phyloP scores from a whole-genome alignment of 2,797 vertebrate genomes.

The Enteromius paludinosus region DNA sequence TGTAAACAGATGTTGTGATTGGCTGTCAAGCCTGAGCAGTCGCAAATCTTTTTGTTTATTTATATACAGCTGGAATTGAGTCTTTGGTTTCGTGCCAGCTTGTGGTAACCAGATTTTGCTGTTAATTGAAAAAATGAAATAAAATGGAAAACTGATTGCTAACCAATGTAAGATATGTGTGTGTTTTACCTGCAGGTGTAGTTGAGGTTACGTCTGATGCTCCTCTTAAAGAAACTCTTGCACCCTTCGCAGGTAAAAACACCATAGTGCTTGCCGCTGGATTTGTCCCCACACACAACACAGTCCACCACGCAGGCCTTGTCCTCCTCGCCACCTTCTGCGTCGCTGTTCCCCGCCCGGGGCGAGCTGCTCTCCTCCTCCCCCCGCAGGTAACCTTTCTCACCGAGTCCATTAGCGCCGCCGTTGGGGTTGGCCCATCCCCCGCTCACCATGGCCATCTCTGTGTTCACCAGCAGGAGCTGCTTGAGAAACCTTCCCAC shows the following conservation, averaged over 20 bases:
- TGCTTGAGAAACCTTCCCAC: constrained; percentile 47
- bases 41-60: neutral
- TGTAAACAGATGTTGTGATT: constrained; percentile 5
- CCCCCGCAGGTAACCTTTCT: constrained; percentile 85
- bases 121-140: neutral
- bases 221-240: constrained; percentile 97
- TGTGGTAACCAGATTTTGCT: neutral
- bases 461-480: constrained; percentile 55
- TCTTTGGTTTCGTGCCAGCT: neutral
- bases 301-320: constrained; percentile 91
- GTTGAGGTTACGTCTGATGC: constrained; percentile 92
- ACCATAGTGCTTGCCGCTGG: constrained; percentile 95
- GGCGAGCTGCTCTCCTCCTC: constrained; percentile 88
- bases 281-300: constrained; percentile 94
- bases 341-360: constrained; percentile 87
- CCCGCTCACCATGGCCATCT: constrained; percentile 95
- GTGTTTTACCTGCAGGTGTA: constrained; percentile 90
- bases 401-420: constrained; percentile 86
- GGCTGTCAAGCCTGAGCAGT: constrained; percentile 6
- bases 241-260: constrained; percentile 97
- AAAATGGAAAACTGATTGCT: neutral
- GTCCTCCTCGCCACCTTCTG: constrained; percentile 88
- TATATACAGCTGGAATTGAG: neutral
- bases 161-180: neutral
- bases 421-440: constrained; percentile 93